Evolutionary conservation across 2,888 invertebrate species (phyloP).

Genomic region (Notodonta ziczac): DNA sequence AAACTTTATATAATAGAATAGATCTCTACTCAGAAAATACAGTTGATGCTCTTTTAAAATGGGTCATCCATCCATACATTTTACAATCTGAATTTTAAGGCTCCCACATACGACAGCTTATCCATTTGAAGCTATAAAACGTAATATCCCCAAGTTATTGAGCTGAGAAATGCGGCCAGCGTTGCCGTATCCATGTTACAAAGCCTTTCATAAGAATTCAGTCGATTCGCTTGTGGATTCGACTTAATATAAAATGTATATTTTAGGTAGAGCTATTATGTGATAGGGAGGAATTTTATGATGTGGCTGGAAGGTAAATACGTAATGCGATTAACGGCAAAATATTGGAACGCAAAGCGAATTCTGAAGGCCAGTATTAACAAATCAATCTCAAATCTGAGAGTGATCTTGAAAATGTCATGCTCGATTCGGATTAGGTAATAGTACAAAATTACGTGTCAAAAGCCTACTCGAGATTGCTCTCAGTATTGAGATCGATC

Average conservation of each 20-base stretch:
- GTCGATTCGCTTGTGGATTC: not conserved
- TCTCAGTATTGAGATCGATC: too few species aligned
- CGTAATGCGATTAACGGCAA: not conserved
- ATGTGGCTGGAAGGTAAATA: not conserved
- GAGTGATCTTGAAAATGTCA: too few species aligned
- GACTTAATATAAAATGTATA: not conserved
- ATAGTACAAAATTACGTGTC: too few species aligned
- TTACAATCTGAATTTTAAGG: not conserved
- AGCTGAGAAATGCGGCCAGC: constrained; percentile 3
- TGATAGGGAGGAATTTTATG: not conserved
- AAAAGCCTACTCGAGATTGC: too few species aligned
- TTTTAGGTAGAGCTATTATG: not conserved
- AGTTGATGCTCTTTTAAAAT: not conserved
- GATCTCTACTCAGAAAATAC: too few species aligned
- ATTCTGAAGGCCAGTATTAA: too few species aligned
- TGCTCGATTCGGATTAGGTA: too few species aligned
- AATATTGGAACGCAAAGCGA: too few species aligned
- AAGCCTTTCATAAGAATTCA: constrained; percentile 2
- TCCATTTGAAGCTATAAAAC: constrained; percentile 4
- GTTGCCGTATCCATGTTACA: not conserved
- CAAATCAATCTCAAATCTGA: too few species aligned
- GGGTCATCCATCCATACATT: not conserved
- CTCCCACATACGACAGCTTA: not conserved
- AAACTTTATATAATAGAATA: too few species aligned
- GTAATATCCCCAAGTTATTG: constrained; percentile 1